Base-by-base conservation (phyloP, 2,797 vertebrate species). In the Apogon talboti region DNA sequence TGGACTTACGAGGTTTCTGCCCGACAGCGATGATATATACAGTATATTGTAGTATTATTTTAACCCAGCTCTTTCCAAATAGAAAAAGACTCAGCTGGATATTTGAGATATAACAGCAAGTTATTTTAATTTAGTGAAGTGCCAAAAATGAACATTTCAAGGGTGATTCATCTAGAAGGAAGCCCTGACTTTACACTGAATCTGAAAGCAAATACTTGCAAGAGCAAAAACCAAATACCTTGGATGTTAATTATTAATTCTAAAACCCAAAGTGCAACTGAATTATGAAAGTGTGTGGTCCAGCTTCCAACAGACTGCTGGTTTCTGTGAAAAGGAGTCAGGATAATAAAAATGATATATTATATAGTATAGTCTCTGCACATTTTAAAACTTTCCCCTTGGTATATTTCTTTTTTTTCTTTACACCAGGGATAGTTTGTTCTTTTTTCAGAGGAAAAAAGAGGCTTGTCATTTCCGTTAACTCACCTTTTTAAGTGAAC, bases 181-280 rank as follows among this genome's bases (percentile, higher is more conserved):
- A 37, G 44, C 66, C 7, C 13, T 50, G 35, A 70, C 42, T 43
- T 67, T 11, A 65, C 56, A 40, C 44, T 42, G 38, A 45, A 49
- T 13, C 65, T 82, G 44, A 79, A 79, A 79, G 76, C 44, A 48
- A 64, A 79, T 66, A 41, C 61, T 18, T 63, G 72, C 65, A 43
- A 52, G 52, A 63, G 38, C 12, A 38, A 41, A 54, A 70, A 38
- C 54, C 42, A 54, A 49, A 43, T 40, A 61, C 18, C 30, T 13
- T 28, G 7, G 37, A 48, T 38, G 1, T 72, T 11, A 66, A 79
- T 55, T 42, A 72, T 82, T 78, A 18, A 77, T 9, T 7, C 7
- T 16, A 9, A 46, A 57, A 44, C 73, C 41, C 65, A 40, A 24
- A 63, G 64, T 45, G 59, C 35, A 3, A 28, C 62, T 66, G 74